Base-by-base conservation (phyloP, 2,797 vertebrate species). In the Catharus ustulatus region DNA sequence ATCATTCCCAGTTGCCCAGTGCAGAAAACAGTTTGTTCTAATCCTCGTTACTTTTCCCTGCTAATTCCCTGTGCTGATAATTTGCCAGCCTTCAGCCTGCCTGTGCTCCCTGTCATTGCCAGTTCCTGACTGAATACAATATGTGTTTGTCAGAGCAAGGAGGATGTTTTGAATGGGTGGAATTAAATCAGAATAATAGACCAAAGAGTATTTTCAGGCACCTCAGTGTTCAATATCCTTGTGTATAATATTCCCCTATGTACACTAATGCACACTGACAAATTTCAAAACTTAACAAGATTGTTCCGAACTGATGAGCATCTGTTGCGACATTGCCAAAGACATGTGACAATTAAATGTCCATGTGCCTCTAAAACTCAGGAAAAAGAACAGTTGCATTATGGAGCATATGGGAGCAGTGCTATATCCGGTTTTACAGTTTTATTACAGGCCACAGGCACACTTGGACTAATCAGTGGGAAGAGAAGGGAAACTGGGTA, bases 101-200 rank as follows among this genome's bases (percentile, higher is more conserved):
- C 52, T 80, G 19, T 79, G 40, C 7, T 77, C 40, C 26, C 49
- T 72, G 13, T 63, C 30, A 34, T 15, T 91, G 51, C 21, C 36
- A 45, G 43, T 55, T 87, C 20, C 40, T 87, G 69, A 15, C 57
- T 79, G 58, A 67, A 57, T 51, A 27, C 4, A 90, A 29, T n/a
- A 2, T 57, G 24, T 7, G 1, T 36, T 87, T 80, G 19, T 91
- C 48, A 49, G 64, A 89, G 32, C 26, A 78, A 83, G 54, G 48
- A 54, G 15, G 15, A 62, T 5, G 11, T 83, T 92, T 61, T 68
- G 36, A 54, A 69, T 55, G 46, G 7, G 10, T 76, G 6, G 1
- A 64, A 64, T 81, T 73, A 72, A 87, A 74, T 94, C 38, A 48
- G 34, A 87, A 52, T 21, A 72, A 34, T 45, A 83, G 55, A 69